A percentile compares a stretch with the other conserved stretches of the same genome.
phyloP scores from a whole-genome alignment of 2,888 invertebrate species.

The Spialia ferax region DNA sequence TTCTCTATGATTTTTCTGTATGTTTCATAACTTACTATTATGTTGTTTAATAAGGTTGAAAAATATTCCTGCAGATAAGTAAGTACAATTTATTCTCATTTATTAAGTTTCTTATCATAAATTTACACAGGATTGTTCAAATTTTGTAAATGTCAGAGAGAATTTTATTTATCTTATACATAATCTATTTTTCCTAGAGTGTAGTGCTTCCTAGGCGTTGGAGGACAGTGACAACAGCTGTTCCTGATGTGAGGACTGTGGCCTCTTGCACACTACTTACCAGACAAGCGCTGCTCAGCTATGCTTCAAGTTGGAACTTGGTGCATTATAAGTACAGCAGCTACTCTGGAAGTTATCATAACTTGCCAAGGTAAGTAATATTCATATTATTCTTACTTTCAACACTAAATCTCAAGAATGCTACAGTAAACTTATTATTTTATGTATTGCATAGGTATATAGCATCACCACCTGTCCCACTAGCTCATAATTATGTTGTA shows the following conservation, averaged over 20 bases:
- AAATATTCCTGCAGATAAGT: no score
- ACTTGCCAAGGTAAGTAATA: constrained; percentile 91
- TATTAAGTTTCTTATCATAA: no score
- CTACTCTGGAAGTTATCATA: constrained; percentile 95
- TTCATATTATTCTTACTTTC: neutral
- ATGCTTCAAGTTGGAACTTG: constrained; percentile 95
- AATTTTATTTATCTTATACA: neutral
- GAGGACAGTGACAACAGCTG: constrained; percentile 91
- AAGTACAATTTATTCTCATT: no score
- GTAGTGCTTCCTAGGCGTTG: constrained; percentile 92
- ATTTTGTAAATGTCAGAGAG: no score
- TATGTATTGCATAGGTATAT: no score
- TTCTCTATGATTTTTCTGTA: no score
- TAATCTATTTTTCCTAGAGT: constrained; percentile 78
- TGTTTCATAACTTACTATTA: no score
- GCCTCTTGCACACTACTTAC: constrained; percentile 86
- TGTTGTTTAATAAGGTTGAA: no score
- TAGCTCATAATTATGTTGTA: no score
- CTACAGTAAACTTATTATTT: no score
- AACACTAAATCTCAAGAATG: neutral
- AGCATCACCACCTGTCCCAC: no score
- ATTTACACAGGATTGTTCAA: no score
- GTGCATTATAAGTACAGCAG: constrained; percentile 96
- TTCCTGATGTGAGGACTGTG: constrained; percentile 83
- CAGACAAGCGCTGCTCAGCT: constrained; percentile 89